Percentiles rank a stretch among this genome's conserved stretches.
Conservation (phyloP, 2,888 invertebrate species). For the Tanytarsus gracilentus region DNA sequence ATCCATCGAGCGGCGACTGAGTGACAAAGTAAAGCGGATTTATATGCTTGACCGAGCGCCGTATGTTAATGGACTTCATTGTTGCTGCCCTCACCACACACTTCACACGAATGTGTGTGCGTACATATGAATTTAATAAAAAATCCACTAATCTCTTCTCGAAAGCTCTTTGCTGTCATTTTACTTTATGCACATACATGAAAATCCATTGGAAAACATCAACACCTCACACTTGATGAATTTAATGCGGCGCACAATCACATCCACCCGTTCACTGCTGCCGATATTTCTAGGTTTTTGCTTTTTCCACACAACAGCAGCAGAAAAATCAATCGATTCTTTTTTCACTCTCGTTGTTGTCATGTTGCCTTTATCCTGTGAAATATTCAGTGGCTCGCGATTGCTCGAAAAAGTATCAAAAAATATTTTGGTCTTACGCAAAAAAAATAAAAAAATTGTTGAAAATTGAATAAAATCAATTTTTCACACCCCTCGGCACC, state of each 20-base stretch:
- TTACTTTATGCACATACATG: constrained; percentile 4
- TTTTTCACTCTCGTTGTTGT: background rate
- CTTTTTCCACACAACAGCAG: background rate
- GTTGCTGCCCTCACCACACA: background rate
- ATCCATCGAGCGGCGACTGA: background rate
- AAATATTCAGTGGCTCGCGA: background rate
- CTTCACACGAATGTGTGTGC: no score
- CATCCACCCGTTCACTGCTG: background rate
- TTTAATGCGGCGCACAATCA: background rate
- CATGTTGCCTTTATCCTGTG: background rate
- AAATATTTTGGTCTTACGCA: no score
- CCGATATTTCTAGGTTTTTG: background rate
- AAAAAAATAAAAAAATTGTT: no score
- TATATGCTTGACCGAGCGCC: constrained; percentile 20
- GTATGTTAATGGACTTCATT: constrained; percentile 19
- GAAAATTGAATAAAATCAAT: no score
- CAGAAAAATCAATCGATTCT: constrained; percentile 26
- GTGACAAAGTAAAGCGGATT: constrained; percentile 21
- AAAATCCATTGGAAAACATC: constrained; percentile 23
- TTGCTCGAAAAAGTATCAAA: no score
- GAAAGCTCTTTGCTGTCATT: constrained; percentile 25
- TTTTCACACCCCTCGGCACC: no score
- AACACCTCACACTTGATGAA: constrained; percentile 13
- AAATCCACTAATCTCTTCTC: constrained; percentile 26
- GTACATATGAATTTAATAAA: constrained; percentile 14